Base-by-base conservation (phyloP, 1,140 invertebrate genomes). In the Muscidifurax raptorellus region DNA sequence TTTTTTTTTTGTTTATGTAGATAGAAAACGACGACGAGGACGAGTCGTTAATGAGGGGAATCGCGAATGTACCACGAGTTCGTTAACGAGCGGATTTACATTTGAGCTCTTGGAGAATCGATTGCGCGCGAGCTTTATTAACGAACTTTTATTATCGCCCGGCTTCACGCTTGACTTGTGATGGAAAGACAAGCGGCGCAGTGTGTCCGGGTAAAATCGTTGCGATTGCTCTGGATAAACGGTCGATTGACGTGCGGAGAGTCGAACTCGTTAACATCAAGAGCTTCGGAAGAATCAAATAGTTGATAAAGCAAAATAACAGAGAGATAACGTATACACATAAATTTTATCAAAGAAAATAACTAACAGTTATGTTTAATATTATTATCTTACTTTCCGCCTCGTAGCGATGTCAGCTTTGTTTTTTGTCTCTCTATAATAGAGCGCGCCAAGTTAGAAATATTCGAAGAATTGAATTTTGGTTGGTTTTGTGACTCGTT, bases 21-120 rank as follows among this genome's bases (percentile, higher is more conserved):
- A 36, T 36, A 40, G 7, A 52, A 18, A 13, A 52, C 3, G 12
- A 3, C 15, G 15, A 40, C 47, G 18, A 2, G 9, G 47, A 52
- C 47, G 15, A 52, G 13, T 18, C 76, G 47, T 66, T 66, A 78
- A 78, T 64, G 32, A 66, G n/a, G 36, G 4, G 44, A 47, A 47
- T 47, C 44, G 44, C 7, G 12, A 44, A 44, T 13, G 40, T 9
- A 12, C 5, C 13, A 10, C 36, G 36, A 6, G 30, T 12, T 69
- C 30, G 78, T 71, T 71, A 71, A 71, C 78, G 66, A 71, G 64
- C 40, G 30, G 28, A 80, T 80, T 47, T 47, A 7, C 78, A 80
- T 71, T 80, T 80, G 18, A 59, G 52, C 52, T 52, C 25, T 40
- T 10, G 36, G 67, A 7, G 67, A 28, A 69, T 69, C 22, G 67